These are phyloP conservation scores for Stichodactyla mertensii DNA, from an alignment of 64 coral and sea anemone genomes.

Conservation along the genomic window DNA sequence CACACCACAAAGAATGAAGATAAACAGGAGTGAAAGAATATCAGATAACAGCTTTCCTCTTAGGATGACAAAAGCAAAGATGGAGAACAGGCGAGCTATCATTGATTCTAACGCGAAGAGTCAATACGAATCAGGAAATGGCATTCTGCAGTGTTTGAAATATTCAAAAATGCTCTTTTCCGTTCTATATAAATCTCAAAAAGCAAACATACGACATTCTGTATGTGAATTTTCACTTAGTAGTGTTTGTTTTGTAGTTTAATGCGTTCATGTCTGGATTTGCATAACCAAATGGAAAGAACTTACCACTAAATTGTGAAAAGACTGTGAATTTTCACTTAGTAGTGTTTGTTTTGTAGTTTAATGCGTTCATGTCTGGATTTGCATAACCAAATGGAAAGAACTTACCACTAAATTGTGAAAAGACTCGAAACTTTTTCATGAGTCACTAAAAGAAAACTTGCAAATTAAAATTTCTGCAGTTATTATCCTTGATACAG, in stretches of 20 bases:
- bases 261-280: not conserved
- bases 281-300: not conserved
- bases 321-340: slow-evolving; percentile 2
- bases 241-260: not conserved
- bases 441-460: not conserved
- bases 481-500: not conserved
- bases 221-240: not conserved
- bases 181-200: not conserved
- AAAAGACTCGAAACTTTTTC: not conserved
- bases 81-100: not conserved
- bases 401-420: not conserved
- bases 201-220: not conserved
- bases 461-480: not conserved
- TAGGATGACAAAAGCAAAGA: not conserved
- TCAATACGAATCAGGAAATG: not conserved
- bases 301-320: not conserved
- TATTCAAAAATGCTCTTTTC: not conserved
- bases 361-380: not conserved
- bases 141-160: not conserved
- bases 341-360: not conserved
- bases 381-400: not conserved
- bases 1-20: not conserved
- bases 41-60: not conserved
- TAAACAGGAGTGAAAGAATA: not conserved
- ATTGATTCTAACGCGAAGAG: not conserved